A percentile compares a stretch with the other conserved stretches of the same genome.
phyloP scores from a whole-genome alignment of 2,888 invertebrate genomes.

The Phalera bucephala region DNA sequence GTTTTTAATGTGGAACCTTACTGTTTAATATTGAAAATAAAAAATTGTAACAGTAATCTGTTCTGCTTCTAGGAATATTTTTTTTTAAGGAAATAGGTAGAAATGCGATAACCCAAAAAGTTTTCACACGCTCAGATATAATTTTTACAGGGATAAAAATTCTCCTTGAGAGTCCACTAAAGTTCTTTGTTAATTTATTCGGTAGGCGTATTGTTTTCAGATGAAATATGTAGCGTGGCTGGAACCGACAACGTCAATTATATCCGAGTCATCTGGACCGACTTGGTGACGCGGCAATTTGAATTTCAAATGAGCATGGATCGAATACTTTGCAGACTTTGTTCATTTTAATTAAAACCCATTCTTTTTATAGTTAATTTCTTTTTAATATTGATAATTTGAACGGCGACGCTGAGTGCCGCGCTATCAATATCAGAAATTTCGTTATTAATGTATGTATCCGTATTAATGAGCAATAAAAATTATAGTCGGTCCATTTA shows the following conservation, averaged over 20 bases:
- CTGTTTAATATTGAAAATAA: too few relatives aligned
- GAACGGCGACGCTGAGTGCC: slow-evolving; percentile 2
- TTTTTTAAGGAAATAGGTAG: too few relatives aligned
- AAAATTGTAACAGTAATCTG: too few relatives aligned
- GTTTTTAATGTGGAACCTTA: too few relatives aligned
- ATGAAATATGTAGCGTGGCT: slow-evolving; percentile 38
- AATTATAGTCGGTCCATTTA: slow-evolving; percentile 38
- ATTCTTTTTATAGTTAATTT: slow-evolving; percentile 6
- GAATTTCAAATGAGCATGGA: slow-evolving; percentile 45
- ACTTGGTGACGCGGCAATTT: slow-evolving; percentile 36
- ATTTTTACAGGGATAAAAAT: too few relatives aligned
- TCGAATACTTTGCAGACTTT: slow-evolving; percentile 29
- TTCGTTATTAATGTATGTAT: slow-evolving; percentile 17
- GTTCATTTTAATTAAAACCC: slow-evolving; percentile 29
- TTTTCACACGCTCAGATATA: too few relatives aligned
- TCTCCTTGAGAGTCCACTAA: too few relatives aligned
- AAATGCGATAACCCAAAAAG: too few relatives aligned
- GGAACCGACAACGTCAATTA: slow-evolving; percentile 41
- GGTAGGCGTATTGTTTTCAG: slow-evolving; percentile 29
- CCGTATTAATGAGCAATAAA: slow-evolving; percentile 35
- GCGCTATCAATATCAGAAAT: slow-evolving; percentile 8
- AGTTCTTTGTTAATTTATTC: too few relatives aligned
- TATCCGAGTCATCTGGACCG: slow-evolving; percentile 28
- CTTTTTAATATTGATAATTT: neutral
- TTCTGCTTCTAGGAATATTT: too few relatives aligned